A percentile compares a stretch with the other conserved stretches of the same genome.
Evolutionary conservation across 2,888 invertebrate species (phyloP).

Genomic region (Synanthedon tipuliformis): DNA sequence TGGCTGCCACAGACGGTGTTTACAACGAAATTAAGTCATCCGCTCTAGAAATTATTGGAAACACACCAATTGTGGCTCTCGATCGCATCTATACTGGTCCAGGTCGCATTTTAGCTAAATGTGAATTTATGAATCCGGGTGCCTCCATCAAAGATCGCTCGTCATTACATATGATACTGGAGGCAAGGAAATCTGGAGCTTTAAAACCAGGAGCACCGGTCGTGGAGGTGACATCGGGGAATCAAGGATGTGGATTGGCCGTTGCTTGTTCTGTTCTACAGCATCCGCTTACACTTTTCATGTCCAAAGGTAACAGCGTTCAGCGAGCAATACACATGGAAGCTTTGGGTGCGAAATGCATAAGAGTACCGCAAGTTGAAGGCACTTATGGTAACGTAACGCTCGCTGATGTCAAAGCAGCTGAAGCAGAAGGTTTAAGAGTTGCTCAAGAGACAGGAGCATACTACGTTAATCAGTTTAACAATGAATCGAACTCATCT

Average conservation of each 20-base stretch:
- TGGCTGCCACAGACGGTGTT: slow-evolving; percentile 16
- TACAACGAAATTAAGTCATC: slow-evolving; percentile 49
- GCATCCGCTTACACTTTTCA: slow-evolving; percentile 51
- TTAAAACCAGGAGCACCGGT: slow-evolving; percentile 44
- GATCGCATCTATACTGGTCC: slow-evolving; percentile 52
- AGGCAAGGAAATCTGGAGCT: slow-evolving; percentile 34
- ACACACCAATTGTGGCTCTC: slow-evolving; percentile 56
- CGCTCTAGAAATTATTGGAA: slow-evolving; percentile 55
- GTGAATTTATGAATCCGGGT: slow-evolving; percentile 63
- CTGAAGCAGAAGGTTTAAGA: slow-evolving; percentile 39
- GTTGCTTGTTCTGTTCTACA: slow-evolving; percentile 54
- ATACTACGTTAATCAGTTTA: slow-evolving; percentile 54
- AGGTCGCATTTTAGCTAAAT: slow-evolving; percentile 55
- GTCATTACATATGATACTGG: slow-evolving; percentile 45
- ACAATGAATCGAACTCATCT: slow-evolving; percentile 36
- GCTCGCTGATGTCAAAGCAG: slow-evolving; percentile 43
- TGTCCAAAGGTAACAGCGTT: slow-evolving; percentile 57
- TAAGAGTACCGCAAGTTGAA: slow-evolving; percentile 55
- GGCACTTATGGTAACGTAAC: slow-evolving; percentile 59
- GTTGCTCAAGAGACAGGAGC: slow-evolving; percentile 40
- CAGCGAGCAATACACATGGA: slow-evolving; percentile 61
- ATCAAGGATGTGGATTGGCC: slow-evolving; percentile 58
- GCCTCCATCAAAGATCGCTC: slow-evolving; percentile 59
- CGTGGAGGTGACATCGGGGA: slow-evolving; percentile 56
- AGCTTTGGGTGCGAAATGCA: slow-evolving; percentile 52